Conservation (phyloP, 2,797 vertebrate species). For the Cuniculus paca region DNA sequence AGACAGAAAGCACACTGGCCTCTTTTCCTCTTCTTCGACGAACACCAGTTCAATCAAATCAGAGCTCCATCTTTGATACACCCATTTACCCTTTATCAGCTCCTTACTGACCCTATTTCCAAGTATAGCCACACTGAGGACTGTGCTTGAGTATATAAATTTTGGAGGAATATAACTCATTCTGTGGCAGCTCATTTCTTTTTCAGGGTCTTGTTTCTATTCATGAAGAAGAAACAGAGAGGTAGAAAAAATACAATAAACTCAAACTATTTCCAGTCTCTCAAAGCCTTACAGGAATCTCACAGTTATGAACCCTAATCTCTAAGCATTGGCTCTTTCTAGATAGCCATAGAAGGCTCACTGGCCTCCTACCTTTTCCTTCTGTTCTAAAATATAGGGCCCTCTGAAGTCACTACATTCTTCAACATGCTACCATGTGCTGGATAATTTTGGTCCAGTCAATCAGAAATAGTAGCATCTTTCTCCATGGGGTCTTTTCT, state of each 20-base stretch:
- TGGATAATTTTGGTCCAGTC: background rate
- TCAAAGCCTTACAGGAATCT: background rate
- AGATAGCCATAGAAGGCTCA: background rate
- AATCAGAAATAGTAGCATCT: background rate
- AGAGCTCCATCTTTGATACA: background rate
- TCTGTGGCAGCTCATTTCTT: background rate
- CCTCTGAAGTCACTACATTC: background rate
- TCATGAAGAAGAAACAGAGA: background rate
- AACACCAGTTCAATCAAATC: background rate
- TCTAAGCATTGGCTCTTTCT: background rate
- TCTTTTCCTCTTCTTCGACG: background rate
- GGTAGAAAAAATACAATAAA: background rate
- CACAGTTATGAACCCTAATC: background rate
- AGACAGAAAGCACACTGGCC: background rate
- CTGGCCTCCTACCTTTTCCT: background rate
- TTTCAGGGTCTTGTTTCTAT: background rate
- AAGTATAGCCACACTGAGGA: background rate
- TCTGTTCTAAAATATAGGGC: background rate
- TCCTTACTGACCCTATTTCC: background rate
- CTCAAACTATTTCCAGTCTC: background rate
- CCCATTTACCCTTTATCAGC: background rate
- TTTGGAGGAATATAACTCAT: background rate
- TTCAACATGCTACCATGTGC: background rate
- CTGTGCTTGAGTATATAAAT: background rate
- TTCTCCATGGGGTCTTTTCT: background rate